These are phyloP conservation scores for Ostrea edulis DNA, from an alignment of 1,140 invertebrate genomes.

Conservation along the genomic window DNA sequence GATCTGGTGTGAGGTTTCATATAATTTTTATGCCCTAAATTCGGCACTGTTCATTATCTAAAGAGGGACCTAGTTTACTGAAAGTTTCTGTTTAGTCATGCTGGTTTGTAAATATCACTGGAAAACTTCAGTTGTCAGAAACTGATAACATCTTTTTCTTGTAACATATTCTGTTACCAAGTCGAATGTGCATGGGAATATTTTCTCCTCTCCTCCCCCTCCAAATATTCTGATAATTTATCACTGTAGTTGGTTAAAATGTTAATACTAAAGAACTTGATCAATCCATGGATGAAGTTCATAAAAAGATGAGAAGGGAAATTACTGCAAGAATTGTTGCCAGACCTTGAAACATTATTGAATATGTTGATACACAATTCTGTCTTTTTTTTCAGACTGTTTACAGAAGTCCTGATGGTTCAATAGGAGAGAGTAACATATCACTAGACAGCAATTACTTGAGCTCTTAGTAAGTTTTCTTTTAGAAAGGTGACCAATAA, in stretches of 20 bases:
- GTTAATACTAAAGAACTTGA: too few species aligned
- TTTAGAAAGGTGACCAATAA: not conserved
- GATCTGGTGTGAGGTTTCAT: slow-evolving; percentile 6
- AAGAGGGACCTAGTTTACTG: not conserved
- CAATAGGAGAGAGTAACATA: slow-evolving; percentile 63
- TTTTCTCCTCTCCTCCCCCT: not conserved
- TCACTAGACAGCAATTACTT: slow-evolving; percentile 74
- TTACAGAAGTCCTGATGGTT: slow-evolving; percentile 56
- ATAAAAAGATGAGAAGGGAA: too few species aligned
- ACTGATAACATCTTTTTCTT: slow-evolving; percentile 37
- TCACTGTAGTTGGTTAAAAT: too few species aligned
- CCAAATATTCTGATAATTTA: not conserved
- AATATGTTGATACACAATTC: not conserved
- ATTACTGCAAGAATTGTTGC: too few species aligned
- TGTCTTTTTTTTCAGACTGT: slow-evolving; percentile 37
- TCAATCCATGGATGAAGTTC: too few species aligned
- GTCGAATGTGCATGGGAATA: not conserved
- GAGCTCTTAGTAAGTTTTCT: slow-evolving; percentile 69
- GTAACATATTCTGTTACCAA: slow-evolving; percentile 4
- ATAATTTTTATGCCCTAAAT: slow-evolving; percentile 18
- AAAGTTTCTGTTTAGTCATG: slow-evolving; percentile 30
- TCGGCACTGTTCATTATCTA: slow-evolving; percentile 5
- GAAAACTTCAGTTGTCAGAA: slow-evolving; percentile 8
- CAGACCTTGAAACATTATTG: too few species aligned
- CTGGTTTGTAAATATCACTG: slow-evolving; percentile 37